Evolutionary conservation across 1,140 invertebrate genomes (phyloP).

Genomic region (Asobara japonica): DNA sequence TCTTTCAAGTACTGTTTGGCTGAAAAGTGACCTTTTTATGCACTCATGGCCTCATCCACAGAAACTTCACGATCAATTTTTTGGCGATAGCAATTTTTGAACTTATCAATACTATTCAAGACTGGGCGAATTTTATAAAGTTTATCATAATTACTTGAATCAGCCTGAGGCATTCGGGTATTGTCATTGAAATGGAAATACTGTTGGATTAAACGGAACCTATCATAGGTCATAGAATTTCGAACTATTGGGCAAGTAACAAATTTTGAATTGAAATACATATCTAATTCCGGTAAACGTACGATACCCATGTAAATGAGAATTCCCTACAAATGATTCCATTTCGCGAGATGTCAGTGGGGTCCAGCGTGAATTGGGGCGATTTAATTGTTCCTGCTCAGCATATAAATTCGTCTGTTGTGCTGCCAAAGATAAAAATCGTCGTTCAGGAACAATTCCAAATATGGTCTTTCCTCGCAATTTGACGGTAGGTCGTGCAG

Average conservation of each 20-base stretch:
- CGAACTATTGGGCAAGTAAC: no score
- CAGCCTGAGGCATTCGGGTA: no score
- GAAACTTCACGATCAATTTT: constrained; percentile 41
- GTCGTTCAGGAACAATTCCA: no score
- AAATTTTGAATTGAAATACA: no score
- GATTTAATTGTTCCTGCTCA: neutral
- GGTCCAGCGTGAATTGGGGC: neutral
- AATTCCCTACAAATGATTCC: neutral
- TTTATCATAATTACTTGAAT: constrained; percentile 51
- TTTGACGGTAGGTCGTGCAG: no score
- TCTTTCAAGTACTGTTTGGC: constrained; percentile 43
- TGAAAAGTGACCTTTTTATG: constrained; percentile 49
- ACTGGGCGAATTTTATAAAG: constrained; percentile 54
- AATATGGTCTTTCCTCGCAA: no score
- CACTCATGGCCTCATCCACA: constrained; percentile 58
- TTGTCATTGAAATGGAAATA: constrained; percentile 55
- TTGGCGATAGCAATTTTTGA: constrained; percentile 34
- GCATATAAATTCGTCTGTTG: neutral
- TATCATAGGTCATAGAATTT: constrained; percentile 29
- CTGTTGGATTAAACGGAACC: constrained; percentile 27
- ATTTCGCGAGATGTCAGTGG: neutral
- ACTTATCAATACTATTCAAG: constrained; percentile 39
- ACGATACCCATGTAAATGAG: no score
- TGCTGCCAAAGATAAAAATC: neutral
- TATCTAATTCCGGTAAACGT: no score